Evolutionary conservation across 2,888 invertebrate species (phyloP).

Genomic region (Drosophila koepferae): DNA sequence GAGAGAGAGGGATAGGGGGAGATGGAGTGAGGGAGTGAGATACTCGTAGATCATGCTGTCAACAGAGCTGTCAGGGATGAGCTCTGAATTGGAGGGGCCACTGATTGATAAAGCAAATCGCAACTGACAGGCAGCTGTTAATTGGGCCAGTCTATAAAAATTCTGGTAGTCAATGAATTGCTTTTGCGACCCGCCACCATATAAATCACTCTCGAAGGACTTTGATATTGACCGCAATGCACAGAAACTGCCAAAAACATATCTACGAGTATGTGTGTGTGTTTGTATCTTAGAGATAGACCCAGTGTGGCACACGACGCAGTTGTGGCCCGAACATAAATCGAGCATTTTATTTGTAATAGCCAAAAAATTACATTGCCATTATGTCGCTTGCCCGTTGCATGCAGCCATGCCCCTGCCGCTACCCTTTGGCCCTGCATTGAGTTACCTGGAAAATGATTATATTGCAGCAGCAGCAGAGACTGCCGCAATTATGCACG

Average conservation of each 20-base stretch:
- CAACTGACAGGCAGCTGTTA: slow-evolving; percentile 75
- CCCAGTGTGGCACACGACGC: slow-evolving; percentile 61
- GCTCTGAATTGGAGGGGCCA: slow-evolving; percentile 2
- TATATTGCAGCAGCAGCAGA: slow-evolving; percentile 39
- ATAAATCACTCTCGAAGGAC: slow-evolving; percentile 68
- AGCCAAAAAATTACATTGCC: slow-evolving; percentile 73
- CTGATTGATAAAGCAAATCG: slow-evolving; percentile 61
- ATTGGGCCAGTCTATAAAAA: slow-evolving; percentile 75
- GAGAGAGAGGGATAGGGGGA: background rate
- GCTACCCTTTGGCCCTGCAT: slow-evolving; percentile 22
- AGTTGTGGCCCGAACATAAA: background rate
- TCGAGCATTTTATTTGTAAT: background rate
- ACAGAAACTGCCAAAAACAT: background rate
- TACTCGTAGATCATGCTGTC: slow-evolving; percentile 61
- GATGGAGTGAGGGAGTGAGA: background rate
- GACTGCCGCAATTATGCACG: slow-evolving; percentile 73
- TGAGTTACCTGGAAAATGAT: slow-evolving; percentile 65
- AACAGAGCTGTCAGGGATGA: slow-evolving; percentile 31
- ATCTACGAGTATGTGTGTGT: background rate
- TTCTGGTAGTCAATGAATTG: slow-evolving; percentile 52
- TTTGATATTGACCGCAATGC: slow-evolving; percentile 69
- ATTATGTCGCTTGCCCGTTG: slow-evolving; percentile 49
- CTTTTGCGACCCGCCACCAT: slow-evolving; percentile 20
- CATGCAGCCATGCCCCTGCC: background rate
- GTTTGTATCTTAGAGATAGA: background rate